Conservation (phyloP, 2,888 invertebrate genomes). For the Hipparchia semele region DNA sequence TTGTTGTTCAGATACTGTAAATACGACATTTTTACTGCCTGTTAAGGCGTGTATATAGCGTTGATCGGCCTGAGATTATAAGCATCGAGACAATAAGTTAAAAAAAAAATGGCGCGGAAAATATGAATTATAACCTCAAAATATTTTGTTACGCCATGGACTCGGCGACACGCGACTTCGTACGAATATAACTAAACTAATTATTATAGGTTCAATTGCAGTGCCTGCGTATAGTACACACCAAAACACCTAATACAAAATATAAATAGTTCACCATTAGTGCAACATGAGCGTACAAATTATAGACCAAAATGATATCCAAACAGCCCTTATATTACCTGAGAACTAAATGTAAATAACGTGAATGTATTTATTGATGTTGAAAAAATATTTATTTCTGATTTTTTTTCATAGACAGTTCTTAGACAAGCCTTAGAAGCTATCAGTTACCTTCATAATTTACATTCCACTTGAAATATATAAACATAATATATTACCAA, state of each 20-base stretch:
- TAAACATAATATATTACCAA: conserved; percentile 34
- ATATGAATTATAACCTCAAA: conserved; percentile 20
- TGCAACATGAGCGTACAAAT: conserved; percentile 78
- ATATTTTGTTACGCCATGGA: conserved; percentile 23
- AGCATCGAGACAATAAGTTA: conserved; percentile 66
- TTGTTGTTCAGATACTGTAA: conserved; percentile 48
- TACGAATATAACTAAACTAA: conserved; percentile 14
- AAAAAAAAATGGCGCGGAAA: conserved; percentile 24
- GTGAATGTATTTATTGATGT: conserved; percentile 65
- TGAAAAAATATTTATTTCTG: conserved; percentile 54
- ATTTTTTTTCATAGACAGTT: conserved; percentile 54
- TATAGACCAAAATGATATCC: conserved; percentile 77
- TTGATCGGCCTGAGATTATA: conserved; percentile 58
- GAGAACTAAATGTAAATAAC: conserved; percentile 59
- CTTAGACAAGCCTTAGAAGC: conserved; percentile 73
- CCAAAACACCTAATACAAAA: conserved; percentile 36
- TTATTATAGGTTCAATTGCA: conserved; percentile 42
- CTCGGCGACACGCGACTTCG: conserved; percentile 24
- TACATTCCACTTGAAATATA: conserved; percentile 65
- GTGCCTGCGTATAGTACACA: conserved; percentile 62
- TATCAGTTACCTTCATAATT: conserved; percentile 63
- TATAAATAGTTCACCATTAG: conserved; percentile 62
- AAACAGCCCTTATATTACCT: conserved; percentile 59
- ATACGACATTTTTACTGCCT: conserved; percentile 54
- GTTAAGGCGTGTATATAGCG: conserved; percentile 59